Evolutionary conservation across 2,797 vertebrate genomes (phyloP).

Genomic region (Sebastes hubbsi): DNA sequence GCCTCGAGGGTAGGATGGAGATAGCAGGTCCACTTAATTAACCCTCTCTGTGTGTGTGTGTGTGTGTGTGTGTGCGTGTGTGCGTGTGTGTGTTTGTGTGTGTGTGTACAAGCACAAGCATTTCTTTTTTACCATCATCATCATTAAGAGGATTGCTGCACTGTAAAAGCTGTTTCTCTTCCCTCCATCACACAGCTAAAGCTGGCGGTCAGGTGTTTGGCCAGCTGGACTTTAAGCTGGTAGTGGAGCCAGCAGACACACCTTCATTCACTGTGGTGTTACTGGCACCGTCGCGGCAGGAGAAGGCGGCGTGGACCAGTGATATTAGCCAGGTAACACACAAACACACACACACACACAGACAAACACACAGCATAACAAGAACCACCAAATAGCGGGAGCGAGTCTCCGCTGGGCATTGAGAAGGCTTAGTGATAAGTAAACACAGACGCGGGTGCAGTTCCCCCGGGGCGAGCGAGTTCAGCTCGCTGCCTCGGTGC

Average conservation of each 20-base stretch:
- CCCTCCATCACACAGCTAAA: conserved; percentile 82
- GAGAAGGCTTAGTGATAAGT: conserved; percentile 62
- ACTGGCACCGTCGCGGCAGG: conserved; percentile 92
- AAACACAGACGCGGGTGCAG: conserved; percentile 68
- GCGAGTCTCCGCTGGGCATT: conserved; percentile 55
- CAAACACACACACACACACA: conserved; percentile 13
- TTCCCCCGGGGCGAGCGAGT: conserved; percentile 42
- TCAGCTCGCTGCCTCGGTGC: conserved; percentile 41
- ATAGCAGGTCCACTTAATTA: conserved; percentile 56
- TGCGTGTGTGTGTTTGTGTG: neutral
- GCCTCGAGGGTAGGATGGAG: conserved; percentile 21
- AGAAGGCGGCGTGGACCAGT: conserved; percentile 98
- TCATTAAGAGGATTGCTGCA: neutral
- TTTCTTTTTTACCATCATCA: neutral
- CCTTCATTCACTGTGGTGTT: conserved; percentile 94
- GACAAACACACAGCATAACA: conserved; percentile 58
- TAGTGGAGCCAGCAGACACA: conserved; percentile 89
- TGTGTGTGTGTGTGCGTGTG: neutral
- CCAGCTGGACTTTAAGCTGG: conserved; percentile 96
- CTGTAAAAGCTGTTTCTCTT: neutral
- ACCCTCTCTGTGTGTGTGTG: conserved; percentile 18
- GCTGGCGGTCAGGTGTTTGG: conserved; percentile 92
- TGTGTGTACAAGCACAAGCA: neutral
- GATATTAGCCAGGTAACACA: conserved; percentile 96
- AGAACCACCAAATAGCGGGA: conserved; percentile 49